A percentile compares a stretch with the other conserved stretches of the same genome.
phyloP scores from a whole-genome alignment of 1,140 invertebrate genomes.

The Pogonomyrmex barbatus region DNA sequence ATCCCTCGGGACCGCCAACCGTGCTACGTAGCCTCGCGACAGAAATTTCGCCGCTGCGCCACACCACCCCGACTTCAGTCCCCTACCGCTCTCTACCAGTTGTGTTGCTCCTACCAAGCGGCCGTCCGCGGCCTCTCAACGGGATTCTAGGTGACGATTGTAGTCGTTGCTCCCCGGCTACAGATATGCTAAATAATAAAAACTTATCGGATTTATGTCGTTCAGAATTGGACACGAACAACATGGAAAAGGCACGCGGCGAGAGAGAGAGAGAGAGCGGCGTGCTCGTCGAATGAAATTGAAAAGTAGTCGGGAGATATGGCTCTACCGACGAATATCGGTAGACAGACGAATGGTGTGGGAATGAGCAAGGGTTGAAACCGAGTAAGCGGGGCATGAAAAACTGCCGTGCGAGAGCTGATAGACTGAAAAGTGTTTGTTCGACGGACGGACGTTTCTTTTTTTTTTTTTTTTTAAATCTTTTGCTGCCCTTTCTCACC shows the following conservation, averaged over 20 bases:
- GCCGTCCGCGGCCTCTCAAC: constrained; percentile 18
- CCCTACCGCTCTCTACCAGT: constrained; percentile 31
- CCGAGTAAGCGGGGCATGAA: constrained; percentile 71
- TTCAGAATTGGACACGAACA: constrained; percentile 57
- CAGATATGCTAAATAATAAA: constrained; percentile 81
- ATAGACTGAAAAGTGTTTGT: constrained; percentile 72
- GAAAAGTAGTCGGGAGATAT: constrained; percentile 78
- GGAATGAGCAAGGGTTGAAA: constrained; percentile 70
- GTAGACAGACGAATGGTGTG: constrained; percentile 72
- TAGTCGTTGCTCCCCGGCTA: not conserved
- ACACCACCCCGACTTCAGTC: constrained; percentile 54
- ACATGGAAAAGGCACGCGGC: not conserved
- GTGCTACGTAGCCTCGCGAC: constrained; percentile 49
- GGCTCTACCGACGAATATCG: constrained; percentile 68
- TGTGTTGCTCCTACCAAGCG: constrained; percentile 44
- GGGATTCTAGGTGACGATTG: constrained; percentile 58
- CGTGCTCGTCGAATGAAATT: constrained; percentile 76
- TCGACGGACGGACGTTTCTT: constrained; percentile 25
- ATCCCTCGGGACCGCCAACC: constrained; percentile 73
- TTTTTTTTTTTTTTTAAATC: constrained; percentile 41
- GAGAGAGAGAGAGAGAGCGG: not conserved
- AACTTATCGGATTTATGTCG: constrained; percentile 76
- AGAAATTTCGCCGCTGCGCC: constrained; percentile 69
- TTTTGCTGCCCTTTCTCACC: constrained; percentile 45
- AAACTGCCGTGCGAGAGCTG: constrained; percentile 65